phyloP scores from a whole-genome alignment of 2,888 invertebrate genomes.

The Gasteruption jaculator region DNA sequence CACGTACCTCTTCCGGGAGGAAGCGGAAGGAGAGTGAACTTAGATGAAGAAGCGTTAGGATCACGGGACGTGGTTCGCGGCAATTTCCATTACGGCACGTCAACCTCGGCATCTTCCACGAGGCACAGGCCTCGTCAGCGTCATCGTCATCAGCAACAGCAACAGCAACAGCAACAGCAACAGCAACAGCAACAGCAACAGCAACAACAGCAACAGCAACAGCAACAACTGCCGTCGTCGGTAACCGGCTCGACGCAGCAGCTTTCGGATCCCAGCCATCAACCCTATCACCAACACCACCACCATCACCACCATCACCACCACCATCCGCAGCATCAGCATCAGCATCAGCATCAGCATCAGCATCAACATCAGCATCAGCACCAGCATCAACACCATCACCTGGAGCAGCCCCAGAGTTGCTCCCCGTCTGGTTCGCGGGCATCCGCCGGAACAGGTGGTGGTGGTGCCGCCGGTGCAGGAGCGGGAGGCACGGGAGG shows the following conservation, averaged over 20 bases:
- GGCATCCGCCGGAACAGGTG: slow-evolving; percentile 17
- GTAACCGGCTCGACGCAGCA: slow-evolving; percentile 13
- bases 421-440: too few relatives aligned
- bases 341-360: slow-evolving; percentile 16
- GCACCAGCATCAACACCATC: slow-evolving; percentile 13
- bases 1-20: slow-evolving; percentile 78
- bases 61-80: slow-evolving; percentile 47
- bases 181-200: slow-evolving; percentile 18
- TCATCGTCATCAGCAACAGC: slow-evolving; percentile 19
- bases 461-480: slow-evolving; percentile 15
- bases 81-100: slow-evolving; percentile 40
- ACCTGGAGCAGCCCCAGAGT: slow-evolving; percentile 22
- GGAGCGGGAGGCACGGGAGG: slow-evolving; percentile 14
- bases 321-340: slow-evolving; percentile 23
- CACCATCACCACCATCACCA: slow-evolving; percentile 27
- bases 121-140: slow-evolving; percentile 11
- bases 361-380: slow-evolving; percentile 5
- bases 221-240: slow-evolving; percentile 3
- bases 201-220: slow-evolving; percentile 17
- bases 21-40: slow-evolving; percentile 80
- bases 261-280: slow-evolving; percentile 23
- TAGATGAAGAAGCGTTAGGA: slow-evolving; percentile 62
- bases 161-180: slow-evolving; percentile 20
- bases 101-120: slow-evolving; percentile 22
- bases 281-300: slow-evolving; percentile 27